phyloP scores from a whole-genome alignment of 1,140 invertebrate genomes.

The Gryllus bimaculatus region DNA sequence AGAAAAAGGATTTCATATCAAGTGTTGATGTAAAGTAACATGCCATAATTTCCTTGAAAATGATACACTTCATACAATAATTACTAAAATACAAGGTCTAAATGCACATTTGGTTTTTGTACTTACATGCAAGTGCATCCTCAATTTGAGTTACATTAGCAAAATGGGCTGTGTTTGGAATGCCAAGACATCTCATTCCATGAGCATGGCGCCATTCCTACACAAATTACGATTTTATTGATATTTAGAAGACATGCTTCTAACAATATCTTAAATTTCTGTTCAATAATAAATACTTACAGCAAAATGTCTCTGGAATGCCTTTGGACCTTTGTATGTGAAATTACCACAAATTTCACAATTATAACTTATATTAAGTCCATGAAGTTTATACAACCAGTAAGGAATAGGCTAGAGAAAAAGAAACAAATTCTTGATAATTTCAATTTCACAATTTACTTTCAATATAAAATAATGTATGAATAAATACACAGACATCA shows the following conservation, averaged over 20 bases:
- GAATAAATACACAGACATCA: too few relatives aligned
- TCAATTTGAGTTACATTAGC: constrained; percentile 99
- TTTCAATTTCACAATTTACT: too few relatives aligned
- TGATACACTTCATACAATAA: too few relatives aligned
- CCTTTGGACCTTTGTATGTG: constrained; percentile 98
- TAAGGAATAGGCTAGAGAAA: constrained; percentile 84
- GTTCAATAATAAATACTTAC: constrained; percentile 34
- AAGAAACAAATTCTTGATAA: not conserved
- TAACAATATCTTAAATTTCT: too few relatives aligned
- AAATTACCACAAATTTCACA: constrained; percentile 99
- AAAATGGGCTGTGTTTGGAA: constrained; percentile 99
- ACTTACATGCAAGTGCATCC: constrained; percentile 85
- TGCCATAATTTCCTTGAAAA: too few relatives aligned
- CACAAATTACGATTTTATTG: too few relatives aligned
- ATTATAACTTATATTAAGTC: constrained; percentile 96
- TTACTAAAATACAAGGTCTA: too few relatives aligned
- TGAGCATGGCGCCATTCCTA: constrained; percentile 98
- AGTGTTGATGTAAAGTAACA: too few relatives aligned
- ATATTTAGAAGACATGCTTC: too few relatives aligned
- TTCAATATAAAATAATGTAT: too few relatives aligned
- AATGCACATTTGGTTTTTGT: not conserved
- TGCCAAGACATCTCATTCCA: constrained; percentile 97
- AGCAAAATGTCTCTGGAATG: constrained; percentile 98
- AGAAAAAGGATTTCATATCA: too few relatives aligned
- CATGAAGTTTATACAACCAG: constrained; percentile 99